These are phyloP conservation scores for Centropus bengalensis DNA, from an alignment of 2,113 vertebrate genomes.

Conservation along the genomic window DNA sequence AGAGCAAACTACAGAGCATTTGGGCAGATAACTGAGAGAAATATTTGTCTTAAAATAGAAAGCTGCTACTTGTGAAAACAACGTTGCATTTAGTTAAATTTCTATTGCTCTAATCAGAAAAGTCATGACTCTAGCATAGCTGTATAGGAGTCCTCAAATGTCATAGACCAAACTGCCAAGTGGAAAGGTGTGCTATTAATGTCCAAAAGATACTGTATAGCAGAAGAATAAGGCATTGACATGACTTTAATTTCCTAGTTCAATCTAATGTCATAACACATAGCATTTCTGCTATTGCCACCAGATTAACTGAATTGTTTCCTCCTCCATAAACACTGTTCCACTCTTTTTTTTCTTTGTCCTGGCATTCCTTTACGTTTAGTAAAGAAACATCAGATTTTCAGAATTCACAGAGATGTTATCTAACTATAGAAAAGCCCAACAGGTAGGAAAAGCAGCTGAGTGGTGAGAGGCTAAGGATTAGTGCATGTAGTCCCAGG, in stretches of 20 bases:
- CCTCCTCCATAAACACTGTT: neutral
- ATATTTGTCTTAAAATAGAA: conserved; percentile 2
- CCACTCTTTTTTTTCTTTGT: neutral
- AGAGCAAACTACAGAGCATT: neutral
- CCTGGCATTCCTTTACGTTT: neutral
- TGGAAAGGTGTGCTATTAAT: neutral
- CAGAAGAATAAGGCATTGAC: neutral
- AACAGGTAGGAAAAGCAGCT: neutral
- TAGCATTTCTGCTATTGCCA: neutral
- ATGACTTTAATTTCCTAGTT: neutral
- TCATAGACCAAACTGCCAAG: neutral
- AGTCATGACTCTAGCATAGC: neutral
- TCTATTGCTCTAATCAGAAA: neutral
- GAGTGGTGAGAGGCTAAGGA: neutral
- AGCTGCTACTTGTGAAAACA: neutral
- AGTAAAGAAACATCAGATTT: neutral
- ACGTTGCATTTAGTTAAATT: neutral
- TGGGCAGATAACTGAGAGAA: neutral
- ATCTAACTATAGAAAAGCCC: neutral
- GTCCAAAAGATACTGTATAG: neutral
- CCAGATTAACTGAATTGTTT: neutral
- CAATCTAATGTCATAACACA: neutral
- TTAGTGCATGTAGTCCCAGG: no score
- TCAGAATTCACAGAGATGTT: neutral
- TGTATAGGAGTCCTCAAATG: neutral